These are phyloP conservation scores for Yponomeuta sedellus DNA, from an alignment of 2,888 invertebrate genomes.

Conservation along the genomic window DNA sequence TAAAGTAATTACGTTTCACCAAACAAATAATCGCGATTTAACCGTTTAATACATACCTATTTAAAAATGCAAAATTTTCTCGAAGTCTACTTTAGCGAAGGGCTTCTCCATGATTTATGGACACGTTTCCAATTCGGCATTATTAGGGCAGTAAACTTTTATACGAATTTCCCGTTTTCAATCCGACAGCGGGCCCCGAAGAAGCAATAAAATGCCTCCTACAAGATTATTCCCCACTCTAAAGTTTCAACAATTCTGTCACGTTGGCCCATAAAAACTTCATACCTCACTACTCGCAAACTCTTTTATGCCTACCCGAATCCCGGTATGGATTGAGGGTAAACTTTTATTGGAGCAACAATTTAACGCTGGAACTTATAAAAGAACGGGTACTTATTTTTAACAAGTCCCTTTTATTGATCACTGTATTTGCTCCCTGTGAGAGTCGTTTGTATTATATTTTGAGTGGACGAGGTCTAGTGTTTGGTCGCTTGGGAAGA, in stretches of 20 bases:
- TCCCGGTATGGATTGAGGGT: slow-evolving; percentile 46
- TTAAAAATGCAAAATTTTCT: no score
- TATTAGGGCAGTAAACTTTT: background rate
- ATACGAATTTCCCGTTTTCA: background rate
- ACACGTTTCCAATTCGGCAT: background rate
- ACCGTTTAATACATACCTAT: no score
- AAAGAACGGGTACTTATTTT: slow-evolving; percentile 49
- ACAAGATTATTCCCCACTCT: slow-evolving; percentile 9
- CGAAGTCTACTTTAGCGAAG: no score
- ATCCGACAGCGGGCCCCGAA: background rate
- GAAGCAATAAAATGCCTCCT: slow-evolving; percentile 8
- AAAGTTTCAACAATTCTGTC: slow-evolving; percentile 10
- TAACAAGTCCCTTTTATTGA: slow-evolving; percentile 44
- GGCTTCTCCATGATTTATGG: background rate
- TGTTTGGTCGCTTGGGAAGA: no score
- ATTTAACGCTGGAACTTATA: slow-evolving; percentile 50
- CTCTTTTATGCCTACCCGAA: slow-evolving; percentile 13
- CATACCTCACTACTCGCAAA: slow-evolving; percentile 7
- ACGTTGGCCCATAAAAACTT: slow-evolving; percentile 11
- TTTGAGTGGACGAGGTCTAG: background rate
- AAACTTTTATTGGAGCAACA: slow-evolving; percentile 62
- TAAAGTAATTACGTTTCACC: no score
- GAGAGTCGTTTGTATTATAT: background rate
- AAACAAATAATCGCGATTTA: no score
- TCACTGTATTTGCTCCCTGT: background rate